Evolutionary conservation across 1,140 invertebrate species (phyloP).

Genomic region (Orius laevigatus): DNA sequence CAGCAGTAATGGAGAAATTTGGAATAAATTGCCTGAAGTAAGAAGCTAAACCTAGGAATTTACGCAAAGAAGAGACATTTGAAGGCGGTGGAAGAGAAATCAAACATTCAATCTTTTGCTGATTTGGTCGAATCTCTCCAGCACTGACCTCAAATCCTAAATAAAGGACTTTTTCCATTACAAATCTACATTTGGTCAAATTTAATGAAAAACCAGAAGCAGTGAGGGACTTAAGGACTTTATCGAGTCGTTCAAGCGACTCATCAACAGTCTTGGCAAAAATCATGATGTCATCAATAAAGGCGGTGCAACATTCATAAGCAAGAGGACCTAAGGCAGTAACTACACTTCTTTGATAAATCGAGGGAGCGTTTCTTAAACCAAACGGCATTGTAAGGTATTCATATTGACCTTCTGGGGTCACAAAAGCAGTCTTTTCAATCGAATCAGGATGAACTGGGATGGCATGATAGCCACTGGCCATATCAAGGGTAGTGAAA

Average conservation of each 20-base stretch:
- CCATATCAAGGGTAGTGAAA: conserved; percentile 26
- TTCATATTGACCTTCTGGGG: conserved; percentile 27
- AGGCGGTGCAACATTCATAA: conserved; percentile 1
- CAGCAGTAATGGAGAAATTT: conserved; percentile 20
- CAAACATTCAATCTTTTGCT: conserved; percentile 16
- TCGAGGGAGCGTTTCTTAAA: conserved; percentile 26
- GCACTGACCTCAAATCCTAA: conserved; percentile 22
- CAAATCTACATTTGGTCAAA: conserved; percentile 23
- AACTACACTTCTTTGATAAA: conserved; percentile 28
- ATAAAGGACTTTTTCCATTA: conserved; percentile 22
- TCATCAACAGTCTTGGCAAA: conserved; percentile 10
- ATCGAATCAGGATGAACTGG: conserved; percentile 24
- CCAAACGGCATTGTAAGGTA: conserved; percentile 30
- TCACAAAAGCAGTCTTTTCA: conserved; percentile 29
- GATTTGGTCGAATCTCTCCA: conserved; percentile 19
- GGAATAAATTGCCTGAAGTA: conserved; percentile 24
- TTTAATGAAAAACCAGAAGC: conserved; percentile 13
- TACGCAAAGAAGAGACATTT: conserved; percentile 22
- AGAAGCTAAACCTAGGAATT: conserved; percentile 21
- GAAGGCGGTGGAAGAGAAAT: conserved; percentile 18
- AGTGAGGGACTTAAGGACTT: conserved; percentile 6
- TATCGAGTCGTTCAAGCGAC: conserved; percentile 2
- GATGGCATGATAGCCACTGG: conserved; percentile 27
- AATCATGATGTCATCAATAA: conserved; percentile 9
- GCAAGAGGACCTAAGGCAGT: neutral